Percentiles rank a stretch among this genome's conserved stretches.
These are phyloP conservation scores for Dipus sagitta DNA, from an alignment of 2,797 vertebrate species.

Conservation along the genomic window DNA sequence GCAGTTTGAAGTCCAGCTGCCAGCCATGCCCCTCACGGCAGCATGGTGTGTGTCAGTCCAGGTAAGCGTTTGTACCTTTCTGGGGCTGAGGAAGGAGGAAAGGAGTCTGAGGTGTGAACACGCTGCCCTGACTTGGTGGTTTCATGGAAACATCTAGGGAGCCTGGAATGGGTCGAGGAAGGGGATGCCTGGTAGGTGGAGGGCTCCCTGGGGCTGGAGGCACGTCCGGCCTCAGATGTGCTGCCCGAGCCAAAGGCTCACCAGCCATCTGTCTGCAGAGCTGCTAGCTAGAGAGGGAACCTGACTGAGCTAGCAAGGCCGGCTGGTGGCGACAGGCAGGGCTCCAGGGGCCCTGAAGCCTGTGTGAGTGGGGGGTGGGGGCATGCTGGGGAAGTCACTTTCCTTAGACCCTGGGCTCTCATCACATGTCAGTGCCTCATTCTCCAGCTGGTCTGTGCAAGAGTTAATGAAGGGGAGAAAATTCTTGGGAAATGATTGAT, in stretches of 20 bases:
- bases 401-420: background rate
- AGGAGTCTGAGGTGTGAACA: accelerated
- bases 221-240: background rate
- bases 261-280: constrained; percentile 61
- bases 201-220: accelerated
- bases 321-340: background rate
- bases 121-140: background rate
- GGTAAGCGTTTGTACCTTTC: background rate
- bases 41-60: background rate
- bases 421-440: background rate
- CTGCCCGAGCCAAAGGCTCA: background rate
- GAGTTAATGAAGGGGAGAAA: constrained; percentile 62
- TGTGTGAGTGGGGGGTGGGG: background rate
- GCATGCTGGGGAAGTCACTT: background rate
- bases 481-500: constrained; percentile 51
- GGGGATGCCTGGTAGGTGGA: background rate
- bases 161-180: background rate
- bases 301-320: background rate
- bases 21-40: too few relatives aligned
- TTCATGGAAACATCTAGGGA: background rate
- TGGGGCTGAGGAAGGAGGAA: background rate
- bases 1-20: background rate
- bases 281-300: background rate
- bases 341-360: background rate
- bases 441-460: constrained; percentile 63